Evolutionary conservation across 2,797 vertebrate genomes (phyloP), one percentile per base, ranked within the genome.

Genomic region (Bradypodion ventrale): DNA sequence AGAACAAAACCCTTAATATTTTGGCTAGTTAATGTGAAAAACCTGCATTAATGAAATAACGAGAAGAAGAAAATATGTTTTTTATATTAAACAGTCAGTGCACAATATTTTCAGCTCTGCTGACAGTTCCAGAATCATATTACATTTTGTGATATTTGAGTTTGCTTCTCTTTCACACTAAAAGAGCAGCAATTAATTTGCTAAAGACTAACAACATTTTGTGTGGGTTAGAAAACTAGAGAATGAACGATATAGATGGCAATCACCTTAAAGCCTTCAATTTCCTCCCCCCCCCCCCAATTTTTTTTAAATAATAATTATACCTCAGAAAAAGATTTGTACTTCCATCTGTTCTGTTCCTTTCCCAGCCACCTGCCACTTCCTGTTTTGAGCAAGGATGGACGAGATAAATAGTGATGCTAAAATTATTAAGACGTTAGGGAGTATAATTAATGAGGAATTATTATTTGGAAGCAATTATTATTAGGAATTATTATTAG

Each of bases 51-150:
- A 1, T 1, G 29, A 35, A 78, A 9, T 27, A 82, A 37, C 27
- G 44, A 1, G 0, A 0, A 0, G 0, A 0, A 0, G 49, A 40
- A 29, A 27, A 23, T 59, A 66, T 37, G 12, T 62, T 68, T 75
- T 75, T 75, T 87, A 60, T 69, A 6, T 59, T 69, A 72, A 65
- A 15, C 56, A 66, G 56, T 44, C 5, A 0, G 52, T 0, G 37
- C 21, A 0, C 5, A 0, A 13, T 65, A 37, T 29, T 56, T 82
- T 74, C 37, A 9, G 4, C 49, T 74, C 0, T 25, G 35, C 73
- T 74, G 76, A 66, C 72, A 78, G 44, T 37, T 1, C 1, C 46
- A 77, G 42, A 80, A 69, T 74, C 49, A 23, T 63, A 62, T 42
- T 32, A 62, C 49, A 32, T 81, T 52, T 68, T 83, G 29, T 52